Evolutionary conservation across 2,113 vertebrate species (phyloP).

Genomic region (Ochotona curzoniae): DNA sequence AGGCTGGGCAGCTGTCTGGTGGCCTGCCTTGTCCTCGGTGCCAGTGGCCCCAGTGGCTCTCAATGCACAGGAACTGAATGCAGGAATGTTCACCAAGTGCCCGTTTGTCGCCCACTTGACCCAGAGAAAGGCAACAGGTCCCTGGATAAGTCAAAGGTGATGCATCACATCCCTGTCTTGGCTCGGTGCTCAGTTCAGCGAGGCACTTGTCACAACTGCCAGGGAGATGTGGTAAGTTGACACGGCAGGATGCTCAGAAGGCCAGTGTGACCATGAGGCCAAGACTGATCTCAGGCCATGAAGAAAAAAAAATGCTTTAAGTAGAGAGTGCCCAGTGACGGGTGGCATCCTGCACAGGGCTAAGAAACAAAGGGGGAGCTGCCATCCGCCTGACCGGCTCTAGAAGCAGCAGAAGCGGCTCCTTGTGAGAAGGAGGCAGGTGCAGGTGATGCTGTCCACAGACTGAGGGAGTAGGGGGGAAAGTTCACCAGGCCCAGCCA

Average conservation of each 20-base stretch:
- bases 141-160: background rate
- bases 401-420: background rate
- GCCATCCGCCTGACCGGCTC: background rate
- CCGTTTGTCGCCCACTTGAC: background rate
- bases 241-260: background rate
- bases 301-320: background rate
- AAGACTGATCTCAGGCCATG: conserved; percentile 25
- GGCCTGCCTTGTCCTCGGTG: background rate
- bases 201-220: background rate
- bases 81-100: background rate
- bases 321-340: background rate
- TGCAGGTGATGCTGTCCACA: no score
- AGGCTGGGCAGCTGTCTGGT: background rate
- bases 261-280: background rate
- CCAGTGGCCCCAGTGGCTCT: background rate
- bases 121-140: background rate
- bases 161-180: background rate
- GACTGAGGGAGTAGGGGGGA: no score
- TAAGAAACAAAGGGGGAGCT: background rate
- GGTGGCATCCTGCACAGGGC: background rate
- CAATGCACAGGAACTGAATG: background rate
- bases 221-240: background rate
- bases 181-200: background rate
- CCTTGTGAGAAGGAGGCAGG: no score
- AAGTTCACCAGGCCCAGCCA: no score